Evolutionary conservation across 2,888 invertebrate species (phyloP), one percentile per base, ranked within the genome.

Genomic region (Hedychridium roseum): DNA sequence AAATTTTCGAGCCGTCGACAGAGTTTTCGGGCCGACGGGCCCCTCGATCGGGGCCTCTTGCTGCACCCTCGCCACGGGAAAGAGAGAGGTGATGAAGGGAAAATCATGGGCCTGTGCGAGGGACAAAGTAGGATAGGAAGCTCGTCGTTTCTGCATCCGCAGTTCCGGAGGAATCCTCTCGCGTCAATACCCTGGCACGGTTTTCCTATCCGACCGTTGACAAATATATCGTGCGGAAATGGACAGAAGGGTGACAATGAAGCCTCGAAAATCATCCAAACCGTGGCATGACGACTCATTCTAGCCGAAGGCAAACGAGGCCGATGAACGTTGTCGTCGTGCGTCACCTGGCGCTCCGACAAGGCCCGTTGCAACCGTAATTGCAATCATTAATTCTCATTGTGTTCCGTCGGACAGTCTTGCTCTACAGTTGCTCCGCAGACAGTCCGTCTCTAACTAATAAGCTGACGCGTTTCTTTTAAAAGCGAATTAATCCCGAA

Each of bases 231-330:
- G 34, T 38, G 48, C 26, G 35, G 43, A 51, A 61, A 60, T 51
- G 43, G 37, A 57, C 57, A 50, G 46, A 61, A 54, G 56, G 54
- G 52, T 45, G 52, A 36, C 57, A 53, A 50, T 52, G 39, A 32
- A 14, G 7, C 52, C 35, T 48, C 51, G 52, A 55, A 43, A 39
- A 41, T 39, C 38, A 18, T 40, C 31, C 31, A 18, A 23, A 48
- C 40, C 35, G 49, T 18, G 28, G 34, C 37, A 54, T 63, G 69
- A 70, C 54, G 46, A 64, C 68, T 70, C 55, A 68, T 54, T 69
- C 52, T 26, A 11, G 31, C 15, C 17, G 32, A 37, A 41, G 9
- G 18, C n/a, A 14, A 16, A 15, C 40, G 34, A 39, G 35, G 20
- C n/a, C n/a, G n/a, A n/a, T n/a, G n/a, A n/a, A n/a, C n/a, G n/a